Evolutionary conservation across 2,113 vertebrate species (phyloP).

Genomic region (Aramus guarauna): DNA sequence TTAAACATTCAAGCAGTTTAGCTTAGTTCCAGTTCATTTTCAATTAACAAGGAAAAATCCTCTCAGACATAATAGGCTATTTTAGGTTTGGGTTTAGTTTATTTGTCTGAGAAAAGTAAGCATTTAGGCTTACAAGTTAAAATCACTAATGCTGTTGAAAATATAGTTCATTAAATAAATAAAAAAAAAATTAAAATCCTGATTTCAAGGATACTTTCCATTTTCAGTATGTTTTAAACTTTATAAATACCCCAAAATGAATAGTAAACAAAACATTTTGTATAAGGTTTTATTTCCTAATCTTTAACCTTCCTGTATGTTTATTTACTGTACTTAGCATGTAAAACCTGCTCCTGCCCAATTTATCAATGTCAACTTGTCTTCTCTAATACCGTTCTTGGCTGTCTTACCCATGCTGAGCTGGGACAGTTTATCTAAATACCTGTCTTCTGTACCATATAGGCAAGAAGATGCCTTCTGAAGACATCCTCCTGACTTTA

Average conservation of each 20-base stretch:
- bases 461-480: background rate
- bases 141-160: constrained; percentile 44
- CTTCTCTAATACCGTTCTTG: background rate
- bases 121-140: constrained; percentile 28
- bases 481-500: background rate
- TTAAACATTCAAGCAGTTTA: constrained; percentile 70
- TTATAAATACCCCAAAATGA: background rate
- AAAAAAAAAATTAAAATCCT: background rate
- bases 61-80: constrained; percentile 56
- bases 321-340: background rate
- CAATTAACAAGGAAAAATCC: constrained; percentile 71
- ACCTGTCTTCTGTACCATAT: background rate
- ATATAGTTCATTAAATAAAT: constrained; percentile 26
- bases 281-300: background rate
- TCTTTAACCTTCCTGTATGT: background rate
- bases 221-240: background rate
- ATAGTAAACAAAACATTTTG: background rate
- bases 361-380: background rate
- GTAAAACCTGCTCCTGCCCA: background rate
- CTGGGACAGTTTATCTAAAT: background rate
- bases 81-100: constrained; percentile 59
- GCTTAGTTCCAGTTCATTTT: constrained; percentile 72
- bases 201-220: constrained; percentile 13
- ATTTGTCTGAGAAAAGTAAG: constrained; percentile 59
- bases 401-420: background rate